Base-by-base conservation (phyloP, 1,140 invertebrate species). In the Anastatus disparis region DNA sequence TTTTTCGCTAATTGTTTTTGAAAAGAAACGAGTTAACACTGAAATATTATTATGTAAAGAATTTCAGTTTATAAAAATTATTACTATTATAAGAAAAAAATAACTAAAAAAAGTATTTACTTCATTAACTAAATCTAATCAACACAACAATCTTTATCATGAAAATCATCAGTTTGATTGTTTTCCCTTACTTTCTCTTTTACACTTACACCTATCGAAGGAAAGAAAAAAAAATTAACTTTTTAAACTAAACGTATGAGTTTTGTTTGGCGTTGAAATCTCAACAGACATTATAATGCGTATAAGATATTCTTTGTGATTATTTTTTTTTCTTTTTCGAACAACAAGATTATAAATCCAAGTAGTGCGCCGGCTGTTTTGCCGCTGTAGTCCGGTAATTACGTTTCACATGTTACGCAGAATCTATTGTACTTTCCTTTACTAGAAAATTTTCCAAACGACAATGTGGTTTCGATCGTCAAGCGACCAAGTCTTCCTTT, bases 361-460 rank as follows among this genome's bases (percentile, higher is more conserved):
- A 29, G 6, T 4, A 29, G 4, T 29, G 50, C 26, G 27, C 10
- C n/a, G n/a, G n/a, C n/a, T n/a, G n/a, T n/a, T n/a, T n/a, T n/a
- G n/a, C n/a, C n/a, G n/a, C n/a, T n/a, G n/a, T n/a, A n/a, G 24
- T 35, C 12, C 22, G 26, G 50, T 52, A 52, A 52, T 52, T 26
- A 15, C 50, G 24, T 52, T 53, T 26, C 52, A 29, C 13, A 17
- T 24, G 20, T 53, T 53, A 53, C 26, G 52, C 26, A 27, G 8
- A 3, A 31, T 29, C 52, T 53, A 53, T 53, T 53, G 52, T 53
- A 53, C 52, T 53, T 53, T 53, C 52, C 12, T n/a, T 24, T 4
- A 22, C 26, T 52, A 52, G 20, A 53, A 53, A 53, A 53, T 53
- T 53, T 53, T n/a, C 27, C 52, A 24, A 53, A 9, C 42, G 42